Conservation (phyloP, 2,113 vertebrate species). For the Canis aureus region DNA sequence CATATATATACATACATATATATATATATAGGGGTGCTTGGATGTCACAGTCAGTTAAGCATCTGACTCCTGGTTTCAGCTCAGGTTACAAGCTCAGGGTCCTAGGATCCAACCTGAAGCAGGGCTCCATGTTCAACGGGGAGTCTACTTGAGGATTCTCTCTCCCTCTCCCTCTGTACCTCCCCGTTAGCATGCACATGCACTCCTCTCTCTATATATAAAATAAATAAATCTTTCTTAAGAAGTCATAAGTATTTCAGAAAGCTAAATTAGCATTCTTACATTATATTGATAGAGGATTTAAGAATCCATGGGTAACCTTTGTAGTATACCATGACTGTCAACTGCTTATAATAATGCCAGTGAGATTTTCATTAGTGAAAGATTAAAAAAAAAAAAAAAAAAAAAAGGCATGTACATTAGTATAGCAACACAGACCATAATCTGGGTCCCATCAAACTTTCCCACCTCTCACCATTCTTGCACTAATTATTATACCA, state of each 20-base stretch:
- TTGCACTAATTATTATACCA: not conserved
- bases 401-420: not conserved
- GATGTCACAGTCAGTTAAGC: not conserved
- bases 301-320: not conserved
- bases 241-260: not conserved
- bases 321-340: not conserved
- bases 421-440: not conserved
- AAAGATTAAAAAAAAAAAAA: not conserved
- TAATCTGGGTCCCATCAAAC: not conserved
- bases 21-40: not conserved
- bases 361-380: not conserved
- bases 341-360: not conserved
- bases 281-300: not conserved
- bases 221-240: not conserved
- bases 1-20: not conserved
- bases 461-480: not conserved
- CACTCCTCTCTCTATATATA: not conserved
- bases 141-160: not conserved
- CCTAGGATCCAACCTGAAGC: not conserved
- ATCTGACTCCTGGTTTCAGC: not conserved
- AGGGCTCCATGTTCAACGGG: not conserved
- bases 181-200: not conserved
- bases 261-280: conserved; percentile 11
- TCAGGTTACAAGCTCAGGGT: not conserved
- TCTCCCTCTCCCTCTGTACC: not conserved